Conservation (phyloP, 1,140 invertebrate genomes). For the Lutraria rhynchaena region DNA sequence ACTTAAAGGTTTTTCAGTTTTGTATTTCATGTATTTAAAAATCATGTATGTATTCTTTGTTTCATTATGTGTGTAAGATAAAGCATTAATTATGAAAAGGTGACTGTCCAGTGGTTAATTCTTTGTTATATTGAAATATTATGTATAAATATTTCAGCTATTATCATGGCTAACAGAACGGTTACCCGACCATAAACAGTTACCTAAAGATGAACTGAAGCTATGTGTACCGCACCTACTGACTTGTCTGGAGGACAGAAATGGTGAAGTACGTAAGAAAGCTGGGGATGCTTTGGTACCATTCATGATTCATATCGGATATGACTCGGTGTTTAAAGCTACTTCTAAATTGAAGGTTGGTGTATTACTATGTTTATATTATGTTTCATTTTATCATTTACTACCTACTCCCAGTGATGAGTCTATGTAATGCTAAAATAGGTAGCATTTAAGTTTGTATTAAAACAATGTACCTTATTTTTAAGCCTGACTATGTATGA, state of each 20-base stretch:
- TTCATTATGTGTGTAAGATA: background rate
- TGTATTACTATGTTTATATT: too few relatives aligned
- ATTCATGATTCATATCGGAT: slow-evolving; percentile 96
- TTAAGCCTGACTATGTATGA: too few relatives aligned
- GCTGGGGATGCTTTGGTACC: slow-evolving; percentile 94
- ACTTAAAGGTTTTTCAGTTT: too few relatives aligned
- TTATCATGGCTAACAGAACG: slow-evolving; percentile 93
- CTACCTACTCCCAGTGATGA: too few relatives aligned
- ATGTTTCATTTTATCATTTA: too few relatives aligned
- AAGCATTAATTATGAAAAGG: background rate
- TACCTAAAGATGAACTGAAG: slow-evolving; percentile 88
- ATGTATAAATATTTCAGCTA: slow-evolving; percentile 81
- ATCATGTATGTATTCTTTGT: background rate
- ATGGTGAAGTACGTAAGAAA: slow-evolving; percentile 94
- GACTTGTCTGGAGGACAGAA: slow-evolving; percentile 94
- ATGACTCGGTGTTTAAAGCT: slow-evolving; percentile 88
- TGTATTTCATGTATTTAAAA: too few relatives aligned
- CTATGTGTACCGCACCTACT: slow-evolving; percentile 91
- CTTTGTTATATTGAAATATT: background rate
- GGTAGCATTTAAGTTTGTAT: too few relatives aligned
- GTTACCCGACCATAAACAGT: slow-evolving; percentile 87
- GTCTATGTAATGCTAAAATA: too few relatives aligned
- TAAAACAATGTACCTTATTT: too few relatives aligned
- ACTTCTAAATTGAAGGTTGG: slow-evolving; percentile 85
- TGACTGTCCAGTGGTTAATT: background rate